Conservation (phyloP, 1,140 invertebrate genomes). For the Drosophila lacteicornis region DNA sequence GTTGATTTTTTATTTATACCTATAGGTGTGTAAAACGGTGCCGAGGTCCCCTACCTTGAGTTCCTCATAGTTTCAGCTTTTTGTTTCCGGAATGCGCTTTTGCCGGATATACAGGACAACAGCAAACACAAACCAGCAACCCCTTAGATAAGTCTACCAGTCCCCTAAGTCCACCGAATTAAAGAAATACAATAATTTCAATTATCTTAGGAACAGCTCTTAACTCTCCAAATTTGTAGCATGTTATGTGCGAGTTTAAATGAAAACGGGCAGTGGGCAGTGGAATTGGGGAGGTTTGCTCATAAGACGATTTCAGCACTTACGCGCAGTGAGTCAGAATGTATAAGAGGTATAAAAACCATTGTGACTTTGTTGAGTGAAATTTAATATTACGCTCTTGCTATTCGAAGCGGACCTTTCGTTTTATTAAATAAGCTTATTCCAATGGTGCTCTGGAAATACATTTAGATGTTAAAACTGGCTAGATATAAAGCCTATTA, state of each 20-base stretch:
- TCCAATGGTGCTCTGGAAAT: too few species aligned
- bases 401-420: not conserved
- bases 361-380: not conserved
- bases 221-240: conserved; percentile 60
- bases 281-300: not conserved
- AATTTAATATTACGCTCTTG: not conserved
- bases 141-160: not conserved
- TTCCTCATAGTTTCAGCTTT: conserved; percentile 5
- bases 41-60: conserved; percentile 16
- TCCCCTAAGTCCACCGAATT: not conserved
- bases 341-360: not conserved
- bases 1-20: conserved; percentile 40
- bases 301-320: conserved; percentile 40
- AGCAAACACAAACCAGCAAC: not conserved
- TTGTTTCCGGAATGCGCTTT: not conserved
- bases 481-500: too few species aligned
- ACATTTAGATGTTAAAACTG: too few species aligned
- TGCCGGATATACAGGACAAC: not conserved
- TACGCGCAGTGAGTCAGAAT: not conserved
- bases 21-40: conserved; percentile 22
- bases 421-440: not conserved
- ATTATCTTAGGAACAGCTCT: conserved; percentile 66
- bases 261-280: not conserved
- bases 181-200: conserved; percentile 58
- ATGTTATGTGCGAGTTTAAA: not conserved